phyloP scores from a whole-genome alignment of 1,140 invertebrate genomes.

The Apis mellifera region DNA sequence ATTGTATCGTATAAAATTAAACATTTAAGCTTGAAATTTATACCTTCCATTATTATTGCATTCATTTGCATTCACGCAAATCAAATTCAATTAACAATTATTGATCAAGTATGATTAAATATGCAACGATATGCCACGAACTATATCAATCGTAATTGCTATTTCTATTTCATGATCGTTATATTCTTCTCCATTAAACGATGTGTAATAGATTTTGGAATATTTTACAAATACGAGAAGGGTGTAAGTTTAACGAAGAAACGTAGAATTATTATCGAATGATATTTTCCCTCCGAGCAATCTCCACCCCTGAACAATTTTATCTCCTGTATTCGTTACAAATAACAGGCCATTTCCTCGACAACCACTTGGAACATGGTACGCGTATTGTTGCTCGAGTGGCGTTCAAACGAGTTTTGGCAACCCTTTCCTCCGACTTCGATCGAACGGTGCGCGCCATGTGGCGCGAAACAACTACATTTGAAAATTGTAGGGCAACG shows the following conservation, averaged over 20 bases:
- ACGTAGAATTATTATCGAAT: slow-evolving; percentile 18
- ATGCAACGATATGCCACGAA: too few species aligned
- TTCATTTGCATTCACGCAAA: too few species aligned
- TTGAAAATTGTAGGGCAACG: neutral
- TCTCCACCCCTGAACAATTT: slow-evolving; percentile 32
- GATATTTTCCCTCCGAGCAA: slow-evolving; percentile 42
- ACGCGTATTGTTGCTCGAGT: slow-evolving; percentile 45
- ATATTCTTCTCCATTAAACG: too few species aligned
- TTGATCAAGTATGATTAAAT: too few species aligned
- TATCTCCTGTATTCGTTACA: slow-evolving; percentile 59
- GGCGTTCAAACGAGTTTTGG: slow-evolving; percentile 40
- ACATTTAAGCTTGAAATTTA: too few species aligned
- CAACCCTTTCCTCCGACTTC: slow-evolving; percentile 21
- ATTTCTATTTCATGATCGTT: too few species aligned
- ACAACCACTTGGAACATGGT: slow-evolving; percentile 48
- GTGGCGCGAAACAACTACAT: neutral
- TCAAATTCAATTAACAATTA: too few species aligned
- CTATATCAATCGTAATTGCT: too few species aligned
- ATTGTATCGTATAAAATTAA: too few species aligned
- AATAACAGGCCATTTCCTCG: slow-evolving; percentile 62
- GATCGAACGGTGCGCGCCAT: neutral
- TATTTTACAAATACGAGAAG: neutral
- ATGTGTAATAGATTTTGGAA: too few species aligned
- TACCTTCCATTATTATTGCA: too few species aligned
- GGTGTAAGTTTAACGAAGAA: slow-evolving; percentile 2